phyloP scores from a whole-genome alignment of 2,797 vertebrate species.

The Decapterus maruadsi region DNA sequence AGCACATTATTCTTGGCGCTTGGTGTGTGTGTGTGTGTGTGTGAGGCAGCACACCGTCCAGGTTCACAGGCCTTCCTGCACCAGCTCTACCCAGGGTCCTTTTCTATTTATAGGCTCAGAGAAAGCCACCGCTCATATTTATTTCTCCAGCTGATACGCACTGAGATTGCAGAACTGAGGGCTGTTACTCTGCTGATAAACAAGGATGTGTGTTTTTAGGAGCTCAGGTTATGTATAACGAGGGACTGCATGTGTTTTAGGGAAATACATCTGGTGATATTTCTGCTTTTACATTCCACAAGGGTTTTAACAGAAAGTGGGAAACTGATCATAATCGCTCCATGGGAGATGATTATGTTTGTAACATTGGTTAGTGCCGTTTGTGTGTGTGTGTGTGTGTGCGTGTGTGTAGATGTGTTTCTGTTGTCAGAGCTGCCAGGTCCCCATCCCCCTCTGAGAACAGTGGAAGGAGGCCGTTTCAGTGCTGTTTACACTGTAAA shows the following conservation, averaged over 20 bases:
- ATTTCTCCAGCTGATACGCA: constrained; percentile 50
- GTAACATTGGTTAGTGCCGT: constrained; percentile 18
- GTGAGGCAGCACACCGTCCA: constrained; percentile 31
- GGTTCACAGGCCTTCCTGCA: constrained; percentile 17
- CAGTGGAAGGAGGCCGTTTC: constrained; percentile 31
- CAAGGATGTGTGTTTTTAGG: constrained; percentile 42
- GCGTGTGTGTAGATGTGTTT: constrained; percentile 24
- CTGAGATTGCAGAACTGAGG: constrained; percentile 22
- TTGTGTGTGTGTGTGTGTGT: constrained; percentile 30
- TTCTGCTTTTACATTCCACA: constrained; percentile 19
- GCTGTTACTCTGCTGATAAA: constrained; percentile 38
- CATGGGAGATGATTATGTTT: constrained; percentile 19
- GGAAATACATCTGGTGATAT: neutral
- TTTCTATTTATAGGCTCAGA: constrained; percentile 45
- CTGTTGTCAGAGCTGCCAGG: constrained; percentile 28
- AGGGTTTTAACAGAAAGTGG: constrained; percentile 9
- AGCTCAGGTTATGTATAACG: constrained; percentile 19
- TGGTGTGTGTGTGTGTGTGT: constrained; percentile 21
- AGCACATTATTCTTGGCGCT: constrained; percentile 23
- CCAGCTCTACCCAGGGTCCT: constrained; percentile 14
- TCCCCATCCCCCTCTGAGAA: constrained; percentile 55
- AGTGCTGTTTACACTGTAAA: constrained; percentile 66
- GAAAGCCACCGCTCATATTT: constrained; percentile 50
- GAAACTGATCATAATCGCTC: constrained; percentile 18
- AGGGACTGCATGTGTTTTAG: constrained; percentile 1